A percentile compares a stretch with the other conserved stretches of the same genome.
Evolutionary conservation across 2,113 vertebrate genomes (phyloP).

Genomic region (Nannobrachium achirus): DNA sequence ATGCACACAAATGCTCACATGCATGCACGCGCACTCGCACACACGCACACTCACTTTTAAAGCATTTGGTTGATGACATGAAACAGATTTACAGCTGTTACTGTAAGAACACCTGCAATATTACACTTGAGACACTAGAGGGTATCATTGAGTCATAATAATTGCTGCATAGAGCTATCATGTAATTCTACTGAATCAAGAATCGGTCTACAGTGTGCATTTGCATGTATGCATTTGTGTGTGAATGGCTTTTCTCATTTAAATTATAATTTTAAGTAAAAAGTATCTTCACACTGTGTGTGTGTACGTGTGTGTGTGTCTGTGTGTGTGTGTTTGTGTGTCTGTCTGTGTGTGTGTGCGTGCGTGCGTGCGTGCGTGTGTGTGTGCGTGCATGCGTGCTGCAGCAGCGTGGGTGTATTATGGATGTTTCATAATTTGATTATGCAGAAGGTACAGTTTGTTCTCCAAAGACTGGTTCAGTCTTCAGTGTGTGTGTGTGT

Average conservation of each 20-base stretch:
- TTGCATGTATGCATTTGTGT: no score
- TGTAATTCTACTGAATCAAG: background rate
- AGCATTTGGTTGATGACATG: no score
- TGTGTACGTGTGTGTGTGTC: constrained; percentile 21
- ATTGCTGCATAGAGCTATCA: constrained; percentile 21
- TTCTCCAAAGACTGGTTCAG: constrained; percentile 33
- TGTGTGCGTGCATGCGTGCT: constrained; percentile 27
- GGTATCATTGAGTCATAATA: constrained; percentile 47
- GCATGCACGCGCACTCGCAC: background rate
- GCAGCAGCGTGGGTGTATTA: background rate
- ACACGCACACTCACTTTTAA: constrained; percentile 9
- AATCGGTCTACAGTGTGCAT: background rate
- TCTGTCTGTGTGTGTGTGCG: background rate
- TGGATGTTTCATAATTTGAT: constrained; percentile 31
- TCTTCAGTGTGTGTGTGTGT: constrained; percentile 2
- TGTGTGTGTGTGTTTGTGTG: constrained; percentile 29
- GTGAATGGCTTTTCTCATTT: no score
- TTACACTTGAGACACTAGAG: constrained; percentile 33
- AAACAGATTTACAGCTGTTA: no score
- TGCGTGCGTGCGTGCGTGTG: constrained; percentile 17
- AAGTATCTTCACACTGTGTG: background rate
- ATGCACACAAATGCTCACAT: no score
- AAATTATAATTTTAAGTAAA: no score
- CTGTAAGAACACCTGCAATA: constrained; percentile 13
- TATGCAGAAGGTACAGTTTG: constrained; percentile 50